Evolutionary conservation across 2,888 invertebrate genomes (phyloP).

Genomic region (Synanthedon formicaeformis): DNA sequence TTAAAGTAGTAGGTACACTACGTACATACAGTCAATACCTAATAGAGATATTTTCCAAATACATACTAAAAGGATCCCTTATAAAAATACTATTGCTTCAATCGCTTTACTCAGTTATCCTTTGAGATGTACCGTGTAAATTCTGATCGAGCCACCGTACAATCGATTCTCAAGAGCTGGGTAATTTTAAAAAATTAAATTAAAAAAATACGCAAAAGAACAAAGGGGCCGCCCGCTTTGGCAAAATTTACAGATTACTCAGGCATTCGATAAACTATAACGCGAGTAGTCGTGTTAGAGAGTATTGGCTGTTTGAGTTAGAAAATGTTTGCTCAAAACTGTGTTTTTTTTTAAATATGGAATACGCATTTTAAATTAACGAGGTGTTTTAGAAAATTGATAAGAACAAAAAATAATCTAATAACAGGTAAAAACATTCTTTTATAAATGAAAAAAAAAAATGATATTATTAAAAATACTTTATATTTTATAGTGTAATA

Average conservation of each 20-base stretch:
- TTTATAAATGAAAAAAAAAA: too few species aligned
- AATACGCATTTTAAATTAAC: too few species aligned
- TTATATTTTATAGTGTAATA: too few species aligned
- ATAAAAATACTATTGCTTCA: constrained; percentile 23
- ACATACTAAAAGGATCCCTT: constrained; percentile 13
- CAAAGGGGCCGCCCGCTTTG: constrained; percentile 54
- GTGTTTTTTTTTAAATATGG: too few species aligned
- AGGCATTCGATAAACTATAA: constrained; percentile 65
- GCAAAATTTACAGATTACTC: constrained; percentile 62
- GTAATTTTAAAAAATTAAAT: constrained; percentile 54
- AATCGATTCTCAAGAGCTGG: constrained; percentile 47
- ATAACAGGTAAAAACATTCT: too few species aligned
- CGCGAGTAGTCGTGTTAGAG: constrained; percentile 31
- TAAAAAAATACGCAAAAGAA: constrained; percentile 37
- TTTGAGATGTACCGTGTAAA: constrained; percentile 59
- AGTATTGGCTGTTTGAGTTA: constrained; percentile 24
- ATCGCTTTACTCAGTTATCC: constrained; percentile 35
- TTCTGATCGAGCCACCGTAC: constrained; percentile 41
- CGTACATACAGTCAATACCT: too few species aligned
- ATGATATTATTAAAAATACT: too few species aligned
- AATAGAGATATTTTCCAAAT: too few species aligned
- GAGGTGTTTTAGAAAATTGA: too few species aligned
- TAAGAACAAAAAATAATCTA: too few species aligned
- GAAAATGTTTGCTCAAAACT: not conserved
- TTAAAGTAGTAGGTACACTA: too few species aligned